A percentile compares a stretch with the other conserved stretches of the same genome.
These are phyloP conservation scores for Drosophila melanogaster DNA, from an alignment of 1,140 invertebrate genomes.

Conservation along the genomic window DNA sequence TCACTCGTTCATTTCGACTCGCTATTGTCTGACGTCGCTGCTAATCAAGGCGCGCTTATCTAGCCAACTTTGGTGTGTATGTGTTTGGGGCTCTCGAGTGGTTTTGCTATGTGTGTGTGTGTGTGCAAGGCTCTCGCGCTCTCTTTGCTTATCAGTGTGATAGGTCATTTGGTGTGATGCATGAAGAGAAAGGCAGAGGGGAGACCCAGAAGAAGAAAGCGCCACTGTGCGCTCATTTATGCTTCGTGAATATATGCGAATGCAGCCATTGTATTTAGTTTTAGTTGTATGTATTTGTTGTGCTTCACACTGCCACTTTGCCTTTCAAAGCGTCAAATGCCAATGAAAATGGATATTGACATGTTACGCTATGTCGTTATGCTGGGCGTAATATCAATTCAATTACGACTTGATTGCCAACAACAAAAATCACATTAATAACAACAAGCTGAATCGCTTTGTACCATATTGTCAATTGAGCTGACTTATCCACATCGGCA, in stretches of 20 bases:
- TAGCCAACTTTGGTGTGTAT: conserved; percentile 52
- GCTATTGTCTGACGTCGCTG: conserved; percentile 69
- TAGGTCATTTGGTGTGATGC: conserved; percentile 41
- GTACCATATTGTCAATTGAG: conserved; percentile 12
- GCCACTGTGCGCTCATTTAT: conserved; percentile 41
- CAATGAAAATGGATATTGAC: conserved; percentile 64
- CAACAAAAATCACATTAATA: conserved; percentile 22
- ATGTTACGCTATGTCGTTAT: conserved; percentile 48
- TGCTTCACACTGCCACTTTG: conserved; percentile 11
- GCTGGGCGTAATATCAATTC: conserved; percentile 41
- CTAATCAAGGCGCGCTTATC: conserved; percentile 77
- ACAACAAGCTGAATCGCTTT: conserved; percentile 17
- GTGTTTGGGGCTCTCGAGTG: conserved; percentile 40
- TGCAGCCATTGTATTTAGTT: conserved; percentile 22
- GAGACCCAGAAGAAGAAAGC: conserved; percentile 12
- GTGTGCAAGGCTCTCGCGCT: conserved; percentile 19
- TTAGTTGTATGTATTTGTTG: conserved; percentile 19
- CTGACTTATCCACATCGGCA: background rate
- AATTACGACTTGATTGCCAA: conserved; percentile 32
- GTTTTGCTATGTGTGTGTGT: background rate
- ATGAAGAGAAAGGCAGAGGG: background rate
- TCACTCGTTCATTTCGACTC: conserved; percentile 62
- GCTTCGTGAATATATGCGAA: conserved; percentile 43
- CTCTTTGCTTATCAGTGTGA: conserved; percentile 60
- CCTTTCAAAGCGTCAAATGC: conserved; percentile 52